Conservation (phyloP, 2,113 vertebrate genomes). For the Malurus elegans region DNA sequence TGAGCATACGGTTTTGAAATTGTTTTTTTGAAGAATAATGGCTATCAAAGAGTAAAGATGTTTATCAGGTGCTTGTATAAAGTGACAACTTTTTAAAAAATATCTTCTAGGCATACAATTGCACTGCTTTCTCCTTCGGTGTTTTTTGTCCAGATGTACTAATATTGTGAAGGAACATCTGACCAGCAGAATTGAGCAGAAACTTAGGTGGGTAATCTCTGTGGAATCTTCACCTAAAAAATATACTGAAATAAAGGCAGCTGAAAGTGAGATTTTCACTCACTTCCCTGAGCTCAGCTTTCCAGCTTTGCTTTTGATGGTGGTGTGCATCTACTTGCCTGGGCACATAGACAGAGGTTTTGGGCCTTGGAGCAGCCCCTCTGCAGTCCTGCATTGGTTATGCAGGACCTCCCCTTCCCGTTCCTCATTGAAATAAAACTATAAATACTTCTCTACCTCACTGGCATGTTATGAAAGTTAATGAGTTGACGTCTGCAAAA, state of each 20-base stretch:
- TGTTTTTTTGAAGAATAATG: background rate
- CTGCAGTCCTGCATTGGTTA: background rate
- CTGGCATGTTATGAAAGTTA: slow-evolving; percentile 7
- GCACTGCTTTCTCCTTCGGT: background rate
- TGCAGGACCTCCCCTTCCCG: background rate
- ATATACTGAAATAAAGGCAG: background rate
- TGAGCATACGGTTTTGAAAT: slow-evolving; percentile 19
- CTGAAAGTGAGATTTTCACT: background rate
- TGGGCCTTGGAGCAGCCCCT: background rate
- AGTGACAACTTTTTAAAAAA: background rate
- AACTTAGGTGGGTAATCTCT: background rate
- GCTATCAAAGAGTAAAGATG: background rate
- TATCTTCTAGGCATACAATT: background rate
- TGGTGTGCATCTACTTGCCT: background rate
- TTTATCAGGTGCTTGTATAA: background rate
- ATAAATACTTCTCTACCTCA: background rate
- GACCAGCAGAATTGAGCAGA: background rate
- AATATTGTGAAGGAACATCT: background rate
- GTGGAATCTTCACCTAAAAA: background rate
- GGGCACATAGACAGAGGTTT: background rate
- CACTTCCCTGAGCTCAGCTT: background rate
- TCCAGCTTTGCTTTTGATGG: background rate
- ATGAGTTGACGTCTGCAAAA: slow-evolving; percentile 31
- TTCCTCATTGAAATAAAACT: slow-evolving; percentile 31
- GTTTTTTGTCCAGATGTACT: background rate